Evolutionary conservation across 2,888 invertebrate species (phyloP).

Genomic region (Slavum lentiscoides): DNA sequence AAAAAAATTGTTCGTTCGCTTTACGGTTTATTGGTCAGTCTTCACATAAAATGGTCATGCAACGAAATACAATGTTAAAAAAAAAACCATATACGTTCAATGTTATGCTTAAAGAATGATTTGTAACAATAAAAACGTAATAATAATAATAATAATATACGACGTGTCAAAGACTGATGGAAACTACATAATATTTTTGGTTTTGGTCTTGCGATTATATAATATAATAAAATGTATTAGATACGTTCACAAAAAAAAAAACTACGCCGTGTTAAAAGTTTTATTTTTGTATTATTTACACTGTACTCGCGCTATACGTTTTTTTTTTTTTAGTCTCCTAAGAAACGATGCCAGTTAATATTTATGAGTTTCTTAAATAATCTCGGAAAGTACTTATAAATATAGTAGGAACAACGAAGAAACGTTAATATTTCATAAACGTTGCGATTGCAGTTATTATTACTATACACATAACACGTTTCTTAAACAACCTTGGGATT

Average conservation of each 20-base stretch:
- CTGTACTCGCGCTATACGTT: too few relatives aligned
- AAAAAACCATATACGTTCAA: slow-evolving; percentile 23
- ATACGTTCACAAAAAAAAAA: background rate
- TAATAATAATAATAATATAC: too few relatives aligned
- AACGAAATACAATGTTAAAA: slow-evolving; percentile 43
- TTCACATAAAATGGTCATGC: slow-evolving; percentile 36
- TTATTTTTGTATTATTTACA: background rate
- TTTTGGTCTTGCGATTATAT: slow-evolving; percentile 5
- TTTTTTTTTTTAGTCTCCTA: background rate
- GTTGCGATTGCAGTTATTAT: background rate
- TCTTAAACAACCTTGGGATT: background rate
- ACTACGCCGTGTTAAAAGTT: background rate
- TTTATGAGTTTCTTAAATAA: background rate
- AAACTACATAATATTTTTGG: background rate
- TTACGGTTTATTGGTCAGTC: slow-evolving; percentile 45
- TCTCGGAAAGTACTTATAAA: background rate
- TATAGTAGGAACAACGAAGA: background rate
- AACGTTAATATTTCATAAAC: background rate
- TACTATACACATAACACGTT: background rate
- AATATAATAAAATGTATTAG: too few relatives aligned
- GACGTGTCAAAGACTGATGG: background rate
- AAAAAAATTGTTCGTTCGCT: slow-evolving; percentile 17
- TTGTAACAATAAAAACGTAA: slow-evolving; percentile 5
- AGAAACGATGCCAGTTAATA: background rate
- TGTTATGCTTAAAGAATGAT: slow-evolving; percentile 30